Base-by-base conservation (phyloP, 2,113 vertebrate genomes). In the Trinectes maculatus region DNA sequence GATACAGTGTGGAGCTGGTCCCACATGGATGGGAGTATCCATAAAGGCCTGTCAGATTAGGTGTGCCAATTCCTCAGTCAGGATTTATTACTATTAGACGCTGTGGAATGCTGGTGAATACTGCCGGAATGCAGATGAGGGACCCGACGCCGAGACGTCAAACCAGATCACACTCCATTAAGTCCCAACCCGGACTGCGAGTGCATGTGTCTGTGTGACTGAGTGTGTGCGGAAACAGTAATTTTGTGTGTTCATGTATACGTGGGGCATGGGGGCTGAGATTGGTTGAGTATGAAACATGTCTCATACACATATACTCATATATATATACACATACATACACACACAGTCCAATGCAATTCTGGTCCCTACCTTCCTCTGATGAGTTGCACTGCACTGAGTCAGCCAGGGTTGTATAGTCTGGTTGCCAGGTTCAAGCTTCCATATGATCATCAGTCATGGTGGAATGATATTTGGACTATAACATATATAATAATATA, bases 11-110 rank as follows among this genome's bases (percentile, higher is more conserved):
- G 79, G 60, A 49, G 40, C 48, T 33, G 40, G 74, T 74, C 61
- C 29, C 69, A 78, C 74, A 74, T 72, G 72, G 87, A 83, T 75
- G 75, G 86, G 78, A 42, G 48, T 64, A 54, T 76, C 85, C 80
- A 89, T 89, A 84, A 88, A 90, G 87, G 63, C 76, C 83, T 87
- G 84, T 91, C 89, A 84, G 77, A 85, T 88, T 88, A 83, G 71
- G 66, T 82, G 80, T 61, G 72, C 77, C 78, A 72, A 70, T 75
- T 86, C 76, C 71, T 89, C 69, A 57, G 53, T 89, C 79, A 87
- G 72, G 62, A 85, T 85, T 88, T 89, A 84, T 86, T 83, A 71
- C 78, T 71, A 83, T 83, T 85, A 77, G 62, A 42, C 76, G 69
- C 51, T 18, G 13, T 37, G 74, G 70, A 73, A 62, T 42, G 63